Percentiles rank a stretch among this genome's conserved stretches.
Evolutionary conservation across 2,888 invertebrate genomes (phyloP).

Genomic region (Molanna angustata): DNA sequence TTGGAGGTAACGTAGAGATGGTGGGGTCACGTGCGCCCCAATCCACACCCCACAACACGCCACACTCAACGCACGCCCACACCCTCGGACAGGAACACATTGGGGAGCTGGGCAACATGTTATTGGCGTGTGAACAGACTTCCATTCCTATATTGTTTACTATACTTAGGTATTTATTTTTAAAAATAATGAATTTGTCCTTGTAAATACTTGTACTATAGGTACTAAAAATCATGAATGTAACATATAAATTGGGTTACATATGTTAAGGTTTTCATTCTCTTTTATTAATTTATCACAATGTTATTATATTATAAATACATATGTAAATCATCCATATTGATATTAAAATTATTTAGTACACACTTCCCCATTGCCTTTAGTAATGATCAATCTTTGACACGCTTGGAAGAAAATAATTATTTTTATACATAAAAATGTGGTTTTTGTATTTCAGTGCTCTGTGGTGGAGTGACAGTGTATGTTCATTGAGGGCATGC

Average conservation of each 20-base stretch:
- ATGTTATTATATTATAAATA: not conserved
- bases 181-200: too few relatives aligned
- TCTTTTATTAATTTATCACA: not conserved
- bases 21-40: constrained; percentile 69
- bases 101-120: constrained; percentile 75
- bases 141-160: constrained; percentile 64
- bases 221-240: too few relatives aligned
- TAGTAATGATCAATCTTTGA: too few relatives aligned
- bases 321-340: not conserved
- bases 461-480: constrained; percentile 85
- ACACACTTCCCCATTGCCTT: too few relatives aligned
- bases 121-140: constrained; percentile 64
- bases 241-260: too few relatives aligned
- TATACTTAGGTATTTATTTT: constrained; percentile 58
- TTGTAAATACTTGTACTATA: too few relatives aligned
- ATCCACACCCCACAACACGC: constrained; percentile 43
- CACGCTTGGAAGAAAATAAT: too few relatives aligned
- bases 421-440: too few relatives aligned
- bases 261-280: too few relatives aligned
- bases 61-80: constrained; percentile 39
- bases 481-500: constrained; percentile 77
- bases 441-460: constrained; percentile 43
- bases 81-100: constrained; percentile 65
- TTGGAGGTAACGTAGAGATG: too few relatives aligned
- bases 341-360: not conserved